Evolutionary conservation across 1,140 invertebrate species (phyloP).

Genomic region (Apis mellifera): DNA sequence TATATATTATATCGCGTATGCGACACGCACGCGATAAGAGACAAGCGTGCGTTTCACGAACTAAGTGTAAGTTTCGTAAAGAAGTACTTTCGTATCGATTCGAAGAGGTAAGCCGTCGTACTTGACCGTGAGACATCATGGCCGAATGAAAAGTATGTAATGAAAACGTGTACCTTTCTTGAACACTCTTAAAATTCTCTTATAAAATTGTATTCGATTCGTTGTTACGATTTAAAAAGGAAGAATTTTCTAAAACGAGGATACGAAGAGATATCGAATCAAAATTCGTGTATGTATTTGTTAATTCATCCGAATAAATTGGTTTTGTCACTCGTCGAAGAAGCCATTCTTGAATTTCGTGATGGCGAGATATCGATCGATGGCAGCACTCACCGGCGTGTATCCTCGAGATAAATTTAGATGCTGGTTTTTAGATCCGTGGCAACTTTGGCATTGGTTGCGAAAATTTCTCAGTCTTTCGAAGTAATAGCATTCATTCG

Average conservation of each 20-base stretch:
- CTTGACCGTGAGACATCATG: constrained; percentile 1
- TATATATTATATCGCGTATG: too few relatives aligned
- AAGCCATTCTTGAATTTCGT: background rate
- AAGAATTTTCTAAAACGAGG: too few relatives aligned
- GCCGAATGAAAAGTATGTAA: constrained; percentile 26
- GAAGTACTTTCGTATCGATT: background rate
- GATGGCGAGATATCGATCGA: constrained; percentile 20
- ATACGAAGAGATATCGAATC: too few relatives aligned
- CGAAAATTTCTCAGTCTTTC: background rate
- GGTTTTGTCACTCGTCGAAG: background rate
- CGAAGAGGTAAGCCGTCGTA: background rate
- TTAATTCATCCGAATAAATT: too few relatives aligned
- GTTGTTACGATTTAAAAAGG: too few relatives aligned
- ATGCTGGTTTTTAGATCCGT: background rate
- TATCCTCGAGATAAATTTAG: constrained; percentile 39
- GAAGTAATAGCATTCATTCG: background rate
- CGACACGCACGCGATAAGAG: background rate
- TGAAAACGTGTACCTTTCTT: background rate
- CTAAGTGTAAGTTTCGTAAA: too few relatives aligned
- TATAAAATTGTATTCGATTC: background rate
- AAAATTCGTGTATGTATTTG: too few relatives aligned
- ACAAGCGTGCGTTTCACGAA: background rate
- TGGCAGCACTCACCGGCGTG: constrained; percentile 6
- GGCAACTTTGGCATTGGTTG: background rate
- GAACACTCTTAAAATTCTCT: background rate